These are phyloP conservation scores for Harpegnathos saltator DNA, from an alignment of 1,140 invertebrate genomes.

Conservation along the genomic window DNA sequence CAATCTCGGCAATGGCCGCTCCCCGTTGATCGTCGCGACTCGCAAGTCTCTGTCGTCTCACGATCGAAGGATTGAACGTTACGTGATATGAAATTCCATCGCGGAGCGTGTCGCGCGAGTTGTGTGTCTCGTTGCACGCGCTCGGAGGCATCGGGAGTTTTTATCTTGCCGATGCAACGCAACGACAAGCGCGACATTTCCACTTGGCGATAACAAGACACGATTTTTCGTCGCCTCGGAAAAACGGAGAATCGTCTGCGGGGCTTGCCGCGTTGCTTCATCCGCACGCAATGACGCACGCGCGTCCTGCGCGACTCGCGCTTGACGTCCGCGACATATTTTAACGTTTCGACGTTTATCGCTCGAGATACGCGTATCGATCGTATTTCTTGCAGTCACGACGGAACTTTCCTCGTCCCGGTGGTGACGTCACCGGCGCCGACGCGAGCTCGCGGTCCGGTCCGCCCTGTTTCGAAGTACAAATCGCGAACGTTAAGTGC, in stretches of 20 bases:
- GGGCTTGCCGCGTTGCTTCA: not conserved
- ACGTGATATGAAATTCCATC: no score
- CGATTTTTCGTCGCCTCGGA: not conserved
- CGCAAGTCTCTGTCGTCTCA: not conserved
- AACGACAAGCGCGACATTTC: no score
- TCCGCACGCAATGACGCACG: not conserved
- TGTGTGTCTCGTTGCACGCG: no score
- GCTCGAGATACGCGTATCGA: not conserved
- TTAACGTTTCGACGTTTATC: constrained; percentile 27
- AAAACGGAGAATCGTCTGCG: not conserved
- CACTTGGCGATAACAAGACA: not conserved
- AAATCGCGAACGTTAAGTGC: constrained; percentile 13
- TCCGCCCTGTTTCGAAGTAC: not conserved
- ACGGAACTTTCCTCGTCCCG: constrained; percentile 33
- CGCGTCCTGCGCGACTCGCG: not conserved
- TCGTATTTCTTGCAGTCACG: not conserved
- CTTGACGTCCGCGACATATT: not conserved
- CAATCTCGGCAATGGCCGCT: constrained; percentile 5
- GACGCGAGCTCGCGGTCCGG: not conserved
- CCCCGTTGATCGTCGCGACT: not conserved
- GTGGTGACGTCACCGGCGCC: not conserved
- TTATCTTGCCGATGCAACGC: no score
- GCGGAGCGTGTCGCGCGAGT: no score
- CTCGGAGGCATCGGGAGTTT: no score
- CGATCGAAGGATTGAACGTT: not conserved